Evolutionary conservation across 2,888 invertebrate genomes (phyloP), one percentile per base, ranked within the genome.

Genomic region (Chaetogeoica ovagalla): DNA sequence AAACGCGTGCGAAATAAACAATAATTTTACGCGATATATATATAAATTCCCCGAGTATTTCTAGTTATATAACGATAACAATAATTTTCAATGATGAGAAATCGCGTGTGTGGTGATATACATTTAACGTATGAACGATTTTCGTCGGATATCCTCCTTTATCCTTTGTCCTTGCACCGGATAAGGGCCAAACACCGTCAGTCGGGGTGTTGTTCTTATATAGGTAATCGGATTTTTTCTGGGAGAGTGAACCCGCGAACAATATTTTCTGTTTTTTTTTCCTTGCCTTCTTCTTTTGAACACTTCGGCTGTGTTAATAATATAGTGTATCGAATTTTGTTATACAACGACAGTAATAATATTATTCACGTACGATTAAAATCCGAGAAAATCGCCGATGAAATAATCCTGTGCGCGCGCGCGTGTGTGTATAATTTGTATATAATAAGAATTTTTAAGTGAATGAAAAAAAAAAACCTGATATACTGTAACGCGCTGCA

Each of bases 161-260:
- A 48, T 76, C 15, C 39, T 55, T 60, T 68, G 70, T 6, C 19
- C 68, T 68, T 23, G 19, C 30, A 30, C 48, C 23, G 77, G 17
- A 2, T 30, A 62, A 60, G 19, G n/a, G 48, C 13, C 23, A 11
- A 39, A 30, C 30, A 4, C 30, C 4, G 30, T 30, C n/a, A 39
- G 37, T 23, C 69, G 30, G 30, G 30, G 30, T 63, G 79, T 70
- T 62, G 79, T 70, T 62, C 55, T 57, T 63, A 15, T 71, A 79
- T 30, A 1, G 30, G 30, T 30, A 30, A 79, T 71, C 37, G 71
- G 21, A 65, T 79, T 70, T 76, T 79, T 77, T 79, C 70, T 79
- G 79, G 79, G 79, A 79, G 79, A 79, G 79, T 79, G 79, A 79
- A 63, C 55, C 15, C 43, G 57, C 43, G 57, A 43, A 71, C 63